Conservation (phyloP, 2,888 invertebrate genomes). For the Chaetoderma sp. region DNA sequence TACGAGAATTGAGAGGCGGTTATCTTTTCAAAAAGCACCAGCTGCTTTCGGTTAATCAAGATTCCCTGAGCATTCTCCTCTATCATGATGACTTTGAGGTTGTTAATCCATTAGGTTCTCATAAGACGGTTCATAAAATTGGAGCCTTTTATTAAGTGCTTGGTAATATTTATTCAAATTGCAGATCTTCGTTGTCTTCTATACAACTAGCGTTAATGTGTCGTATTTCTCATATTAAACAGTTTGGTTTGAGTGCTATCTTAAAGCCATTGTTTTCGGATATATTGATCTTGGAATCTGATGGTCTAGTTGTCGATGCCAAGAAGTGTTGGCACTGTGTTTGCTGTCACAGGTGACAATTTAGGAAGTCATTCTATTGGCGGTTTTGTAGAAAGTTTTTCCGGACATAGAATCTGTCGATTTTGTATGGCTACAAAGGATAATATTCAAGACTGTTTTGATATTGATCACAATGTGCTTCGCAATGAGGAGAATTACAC, state of each 20-base stretch:
- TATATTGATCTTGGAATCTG: conserved; percentile 2
- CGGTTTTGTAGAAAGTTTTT: too few relatives aligned
- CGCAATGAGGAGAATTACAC: not conserved
- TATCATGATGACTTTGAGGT: conserved; percentile 21
- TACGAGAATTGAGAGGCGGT: too few relatives aligned
- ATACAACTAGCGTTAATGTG: not conserved
- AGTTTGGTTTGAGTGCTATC: conserved; percentile 1
- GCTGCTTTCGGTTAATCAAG: not conserved
- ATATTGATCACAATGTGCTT: not conserved
- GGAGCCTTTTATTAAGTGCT: conserved; percentile 3
- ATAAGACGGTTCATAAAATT: conserved; percentile 10
- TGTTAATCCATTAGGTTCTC: conserved; percentile 10
- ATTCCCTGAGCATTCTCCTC: conserved; percentile 3
- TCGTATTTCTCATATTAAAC: not conserved
- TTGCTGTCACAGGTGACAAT: conserved; percentile 1
- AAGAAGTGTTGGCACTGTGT: conserved; percentile 14
- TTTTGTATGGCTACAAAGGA: conserved; percentile 13
- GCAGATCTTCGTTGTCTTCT: not conserved
- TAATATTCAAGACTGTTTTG: not conserved
- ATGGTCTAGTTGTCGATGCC: conserved; percentile 8
- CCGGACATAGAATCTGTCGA: conserved; percentile 10
- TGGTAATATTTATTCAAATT: conserved; percentile 3
- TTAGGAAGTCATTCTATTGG: not conserved
- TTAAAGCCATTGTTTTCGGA: conserved; percentile 6
- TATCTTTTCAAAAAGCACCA: not conserved